A percentile compares a stretch with the other conserved stretches of the same genome.
phyloP scores from a whole-genome alignment of 2,113 vertebrate genomes.

The Myxocyprinus asiaticus region DNA sequence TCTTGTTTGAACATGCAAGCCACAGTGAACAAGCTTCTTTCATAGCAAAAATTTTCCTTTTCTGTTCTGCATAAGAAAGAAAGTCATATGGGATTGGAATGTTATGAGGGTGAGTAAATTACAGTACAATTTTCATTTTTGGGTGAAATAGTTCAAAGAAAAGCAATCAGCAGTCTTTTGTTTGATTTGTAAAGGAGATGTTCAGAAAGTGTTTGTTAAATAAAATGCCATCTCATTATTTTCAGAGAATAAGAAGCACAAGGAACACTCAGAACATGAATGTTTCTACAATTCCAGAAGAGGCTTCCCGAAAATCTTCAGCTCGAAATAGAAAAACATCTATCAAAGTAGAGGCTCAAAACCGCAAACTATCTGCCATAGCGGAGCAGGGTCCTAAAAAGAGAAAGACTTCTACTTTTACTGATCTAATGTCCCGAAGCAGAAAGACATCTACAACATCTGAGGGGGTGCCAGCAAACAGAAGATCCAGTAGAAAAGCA shows the following conservation, averaged over 20 bases:
- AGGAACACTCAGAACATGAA: constrained; percentile 61
- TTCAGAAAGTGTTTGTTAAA: not conserved
- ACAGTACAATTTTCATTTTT: too few species aligned
- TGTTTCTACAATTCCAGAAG: constrained; percentile 52
- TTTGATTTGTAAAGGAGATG: not conserved
- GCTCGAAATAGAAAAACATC: constrained; percentile 67
- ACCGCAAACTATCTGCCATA: constrained; percentile 57
- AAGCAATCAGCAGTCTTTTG: not conserved
- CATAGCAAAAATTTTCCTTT: too few species aligned
- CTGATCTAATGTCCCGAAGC: constrained; percentile 64
- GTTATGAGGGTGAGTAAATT: too few species aligned
- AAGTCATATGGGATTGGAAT: too few species aligned
- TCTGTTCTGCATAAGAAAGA: too few species aligned
- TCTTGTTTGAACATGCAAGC: too few species aligned
- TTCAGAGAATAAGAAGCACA: constrained; percentile 63
- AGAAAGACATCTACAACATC: constrained; percentile 56
- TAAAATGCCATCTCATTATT: not conserved
- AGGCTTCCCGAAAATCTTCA: constrained; percentile 59
- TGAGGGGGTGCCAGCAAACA: constrained; percentile 42
- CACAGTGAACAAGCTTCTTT: too few species aligned
- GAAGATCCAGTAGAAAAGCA: constrained; percentile 57
- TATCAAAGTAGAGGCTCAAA: constrained; percentile 53
- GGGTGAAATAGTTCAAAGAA: too few species aligned
- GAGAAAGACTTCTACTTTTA: constrained; percentile 68
- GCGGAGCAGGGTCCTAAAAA: constrained; percentile 58